phyloP scores from a whole-genome alignment of 2,888 invertebrate species.

The Podotricha telesiphe region DNA sequence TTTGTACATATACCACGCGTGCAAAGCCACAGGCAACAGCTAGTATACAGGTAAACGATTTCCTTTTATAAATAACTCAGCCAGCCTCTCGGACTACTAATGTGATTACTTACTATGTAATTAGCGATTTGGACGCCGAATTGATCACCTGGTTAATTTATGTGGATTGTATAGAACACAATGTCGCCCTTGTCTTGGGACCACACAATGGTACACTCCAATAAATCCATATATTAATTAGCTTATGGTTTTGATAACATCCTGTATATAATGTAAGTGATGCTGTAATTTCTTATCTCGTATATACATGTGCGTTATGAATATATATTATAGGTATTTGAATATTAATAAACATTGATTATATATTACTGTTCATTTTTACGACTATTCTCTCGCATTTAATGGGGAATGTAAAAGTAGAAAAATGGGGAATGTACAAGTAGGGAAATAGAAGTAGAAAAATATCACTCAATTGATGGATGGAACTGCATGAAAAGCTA shows the following conservation, averaged over 20 bases:
- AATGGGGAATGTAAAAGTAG: too few species aligned
- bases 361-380: neutral
- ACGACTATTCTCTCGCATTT: too few species aligned
- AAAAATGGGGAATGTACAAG: too few species aligned
- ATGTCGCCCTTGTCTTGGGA: slow-evolving; percentile 34
- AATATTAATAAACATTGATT: neutral
- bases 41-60: too few species aligned
- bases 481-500: too few species aligned
- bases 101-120: slow-evolving; percentile 35
- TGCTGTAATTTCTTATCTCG: slow-evolving; percentile 1
- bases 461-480: too few species aligned
- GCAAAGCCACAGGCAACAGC: too few species aligned
- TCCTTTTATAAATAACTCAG: neutral
- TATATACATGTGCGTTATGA: neutral
- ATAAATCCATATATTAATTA: slow-evolving; percentile 29
- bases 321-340: neutral
- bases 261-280: neutral
- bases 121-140: slow-evolving; percentile 38
- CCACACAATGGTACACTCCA: slow-evolving; percentile 7
- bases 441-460: too few species aligned
- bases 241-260: slow-evolving; percentile 13
- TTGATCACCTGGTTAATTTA: slow-evolving; percentile 41
- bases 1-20: too few species aligned
- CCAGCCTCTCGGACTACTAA: slow-evolving; percentile 18
- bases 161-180: slow-evolving; percentile 13